Conservation (phyloP, 2,888 invertebrate genomes). For the Watsonalla binaria region DNA sequence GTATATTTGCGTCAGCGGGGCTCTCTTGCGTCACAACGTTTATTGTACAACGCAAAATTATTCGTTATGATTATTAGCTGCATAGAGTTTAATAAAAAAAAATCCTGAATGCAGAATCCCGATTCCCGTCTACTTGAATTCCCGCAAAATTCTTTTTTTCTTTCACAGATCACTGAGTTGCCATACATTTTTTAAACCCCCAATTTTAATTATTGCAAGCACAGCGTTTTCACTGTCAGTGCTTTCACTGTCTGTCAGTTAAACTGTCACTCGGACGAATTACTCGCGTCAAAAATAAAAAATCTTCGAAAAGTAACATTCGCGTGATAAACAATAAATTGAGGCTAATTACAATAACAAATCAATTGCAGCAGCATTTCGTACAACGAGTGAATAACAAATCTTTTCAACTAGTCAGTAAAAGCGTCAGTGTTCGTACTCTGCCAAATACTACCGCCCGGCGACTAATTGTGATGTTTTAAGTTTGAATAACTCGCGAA, state of each 20-base stretch:
- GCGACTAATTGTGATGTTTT: slow-evolving; percentile 40
- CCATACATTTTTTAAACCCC: too few species aligned
- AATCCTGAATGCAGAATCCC: too few species aligned
- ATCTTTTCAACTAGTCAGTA: neutral
- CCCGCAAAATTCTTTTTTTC: too few species aligned
- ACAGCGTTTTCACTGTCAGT: too few species aligned
- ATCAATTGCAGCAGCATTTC: slow-evolving; percentile 19
- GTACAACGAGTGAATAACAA: slow-evolving; percentile 2
- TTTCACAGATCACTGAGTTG: too few species aligned
- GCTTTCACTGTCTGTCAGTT: neutral
- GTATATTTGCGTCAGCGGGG: too few species aligned
- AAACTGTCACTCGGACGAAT: slow-evolving; percentile 1
- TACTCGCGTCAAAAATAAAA: slow-evolving; percentile 9
- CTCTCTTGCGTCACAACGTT: too few species aligned
- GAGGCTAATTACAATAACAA: slow-evolving; percentile 28
- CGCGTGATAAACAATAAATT: slow-evolving; percentile 33
- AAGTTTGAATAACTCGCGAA: slow-evolving; percentile 25
- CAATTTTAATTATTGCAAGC: too few species aligned
- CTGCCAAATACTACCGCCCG: slow-evolving; percentile 9
- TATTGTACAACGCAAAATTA: too few species aligned
- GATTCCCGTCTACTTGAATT: too few species aligned
- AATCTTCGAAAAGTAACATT: slow-evolving; percentile 12
- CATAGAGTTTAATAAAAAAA: too few species aligned
- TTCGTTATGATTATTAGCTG: too few species aligned
- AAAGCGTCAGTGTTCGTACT: neutral